Base-by-base conservation (phyloP, 2,888 invertebrate genomes). In the Catonia carolina region DNA sequence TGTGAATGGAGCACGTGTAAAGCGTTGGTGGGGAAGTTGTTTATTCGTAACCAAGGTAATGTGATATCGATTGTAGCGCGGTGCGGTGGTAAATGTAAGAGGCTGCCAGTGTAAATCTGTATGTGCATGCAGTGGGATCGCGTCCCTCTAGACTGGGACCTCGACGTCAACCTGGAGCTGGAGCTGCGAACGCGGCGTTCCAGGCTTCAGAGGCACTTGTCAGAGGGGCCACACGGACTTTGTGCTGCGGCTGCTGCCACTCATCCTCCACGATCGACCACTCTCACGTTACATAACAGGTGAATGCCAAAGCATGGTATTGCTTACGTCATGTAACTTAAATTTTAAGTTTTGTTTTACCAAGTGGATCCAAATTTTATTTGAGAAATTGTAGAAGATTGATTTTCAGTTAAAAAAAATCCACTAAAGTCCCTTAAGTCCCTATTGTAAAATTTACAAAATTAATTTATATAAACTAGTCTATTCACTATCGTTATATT, bases 131-230 rank as follows among this genome's bases (percentile, higher is more conserved):
- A 52, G 56, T 56, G 53, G 45, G 56, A 56, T 20, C 60, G 56
- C 36, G 58, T 61, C 55, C 60, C 61, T 4, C 45, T 63, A 53
- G 63, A 62, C 41, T 63, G 62, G 63, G 63, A 63, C 48, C 50
- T 63, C 37, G 63, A 63, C 61, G 37, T 63, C 10, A 62, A 63
- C 54, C 59, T 63, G 39, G 63, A 62, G 54, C 36, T 63, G 41
- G 56, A 56, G 41, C 54, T 56, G 22, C 31, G 60, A 56, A 59
- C 58, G 54, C 56, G 53, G 17, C 31, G 60, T 51, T 59, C 58
- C 57, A 61, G 56, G 55, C 56, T 63, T 37, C 61, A 62, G 55
- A 56, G 63, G 18, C 61, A 63, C 55, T 53, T 63, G 56, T 63
- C 63, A 36, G 63, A 63, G 56, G 45, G 45, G 15, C 45, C 45